Evolutionary conservation across 2,113 vertebrate genomes (phyloP), one percentile per base, ranked within the genome.

Genomic region (Mastomys coucha): DNA sequence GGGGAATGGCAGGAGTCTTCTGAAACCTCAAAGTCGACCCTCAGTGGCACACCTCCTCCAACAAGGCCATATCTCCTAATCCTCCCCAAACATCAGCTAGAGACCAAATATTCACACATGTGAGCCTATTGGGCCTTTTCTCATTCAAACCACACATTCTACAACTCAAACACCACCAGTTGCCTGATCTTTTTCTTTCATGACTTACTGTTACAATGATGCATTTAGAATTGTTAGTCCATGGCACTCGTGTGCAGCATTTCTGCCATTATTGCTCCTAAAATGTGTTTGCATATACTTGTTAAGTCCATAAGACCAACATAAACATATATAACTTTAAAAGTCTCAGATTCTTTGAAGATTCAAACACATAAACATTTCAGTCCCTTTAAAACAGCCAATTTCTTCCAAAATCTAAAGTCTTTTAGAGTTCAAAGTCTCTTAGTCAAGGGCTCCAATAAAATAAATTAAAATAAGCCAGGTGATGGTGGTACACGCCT

Each of bases 231-330:
- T 72, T 58, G 63, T 49, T 33, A 80, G 78, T 42, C 36, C 20
- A 53, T n/a, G 20, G 87, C 69, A 12, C 1, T 82, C 3, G 0
- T 72, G 70, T 72, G 39, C 33, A 87, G 56, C 65, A 72, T 77
- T 93, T 82, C 72, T 84, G 87, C 72, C 77, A 65, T 94, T 82
- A 53, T 92, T 77, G 51, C 65, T 91, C 73, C 67, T 88, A 80
- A 78, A 88, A 86, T 51, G 58, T 89, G 36, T 28, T 67, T 87
- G 26, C 28, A 63, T 95, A 65, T 36, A 72, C 24, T 24, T 53
- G 20, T 14, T 58, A 91, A 26, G 26, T 80, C 56, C 63, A 31
- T 24, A 7, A 42, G 51, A 60, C n/a, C 72, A 90, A 56, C 65
- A 67, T 67, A 67, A 67, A 13, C 65, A 67, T 67, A 67, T 67